These are phyloP conservation scores for Pseudococcus viburni DNA, from an alignment of 2,888 invertebrate genomes.

Conservation along the genomic window DNA sequence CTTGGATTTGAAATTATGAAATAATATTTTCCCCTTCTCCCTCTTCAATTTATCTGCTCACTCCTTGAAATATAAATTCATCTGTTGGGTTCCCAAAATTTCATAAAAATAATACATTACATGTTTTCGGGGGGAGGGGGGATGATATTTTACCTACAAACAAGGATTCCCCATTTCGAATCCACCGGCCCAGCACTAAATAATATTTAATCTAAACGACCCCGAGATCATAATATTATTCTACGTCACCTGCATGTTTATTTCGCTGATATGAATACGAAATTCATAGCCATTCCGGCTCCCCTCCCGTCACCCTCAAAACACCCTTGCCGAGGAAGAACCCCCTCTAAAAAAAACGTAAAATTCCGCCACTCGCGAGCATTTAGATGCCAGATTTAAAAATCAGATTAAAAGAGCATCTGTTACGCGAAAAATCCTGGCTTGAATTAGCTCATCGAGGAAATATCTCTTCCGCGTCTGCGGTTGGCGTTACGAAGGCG, in stretches of 20 bases:
- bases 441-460: not conserved
- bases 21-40: too few relatives aligned
- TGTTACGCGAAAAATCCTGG: not conserved
- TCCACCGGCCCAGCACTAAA: not conserved
- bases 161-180: too few relatives aligned
- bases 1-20: too few relatives aligned
- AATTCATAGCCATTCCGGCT: not conserved
- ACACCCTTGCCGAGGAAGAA: not conserved
- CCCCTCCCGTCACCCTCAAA: not conserved
- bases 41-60: too few relatives aligned
- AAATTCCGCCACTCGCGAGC: not conserved
- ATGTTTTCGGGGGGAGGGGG: too few relatives aligned
- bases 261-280: not conserved
- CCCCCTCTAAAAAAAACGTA: too few relatives aligned
- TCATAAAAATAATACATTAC: too few relatives aligned
- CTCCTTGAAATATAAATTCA: too few relatives aligned
- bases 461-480: not conserved
- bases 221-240: not conserved
- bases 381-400: not conserved
- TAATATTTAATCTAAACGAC: not conserved
- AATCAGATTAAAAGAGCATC: constrained; percentile 10
- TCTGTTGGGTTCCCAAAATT: too few relatives aligned
- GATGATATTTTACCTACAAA: too few relatives aligned
- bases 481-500: not conserved
- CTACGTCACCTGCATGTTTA: constrained; percentile 1